These are phyloP conservation scores for Sebastes kiyomatsui DNA, from an alignment of 2,797 vertebrate species.

Conservation along the genomic window DNA sequence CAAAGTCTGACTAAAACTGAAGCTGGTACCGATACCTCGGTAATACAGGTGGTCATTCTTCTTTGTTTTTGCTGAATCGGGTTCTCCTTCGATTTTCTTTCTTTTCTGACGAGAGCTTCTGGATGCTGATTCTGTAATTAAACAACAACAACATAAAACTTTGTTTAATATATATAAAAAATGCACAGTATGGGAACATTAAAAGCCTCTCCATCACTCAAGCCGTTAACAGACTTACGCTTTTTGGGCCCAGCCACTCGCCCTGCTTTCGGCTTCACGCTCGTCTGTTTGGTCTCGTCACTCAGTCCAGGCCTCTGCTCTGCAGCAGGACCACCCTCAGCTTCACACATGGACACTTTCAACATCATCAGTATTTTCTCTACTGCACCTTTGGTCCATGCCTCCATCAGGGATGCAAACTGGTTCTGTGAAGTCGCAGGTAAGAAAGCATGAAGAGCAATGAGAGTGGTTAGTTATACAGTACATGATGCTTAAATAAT, in stretches of 20 bases:
- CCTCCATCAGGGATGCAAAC: slow-evolving; percentile 49
- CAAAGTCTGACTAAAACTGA: too few species aligned
- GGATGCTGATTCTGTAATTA: neutral
- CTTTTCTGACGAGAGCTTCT: neutral
- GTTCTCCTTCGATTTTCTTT: neutral
- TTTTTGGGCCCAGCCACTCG: neutral
- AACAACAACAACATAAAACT: neutral
- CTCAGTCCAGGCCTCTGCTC: neutral
- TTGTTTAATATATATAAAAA: neutral
- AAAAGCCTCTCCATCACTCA: neutral
- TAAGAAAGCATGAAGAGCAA: neutral
- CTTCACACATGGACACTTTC: slow-evolving; percentile 14
- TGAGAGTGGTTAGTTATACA: neutral
- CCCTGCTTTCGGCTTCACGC: neutral
- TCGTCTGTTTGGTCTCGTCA: neutral
- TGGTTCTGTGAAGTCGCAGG: slow-evolving; percentile 2
- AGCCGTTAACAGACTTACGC: neutral
- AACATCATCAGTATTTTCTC: slow-evolving; percentile 41
- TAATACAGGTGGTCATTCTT: neutral
- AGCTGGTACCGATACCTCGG: slow-evolving; percentile 13
- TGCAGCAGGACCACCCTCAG: neutral
- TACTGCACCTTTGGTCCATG: slow-evolving; percentile 14
- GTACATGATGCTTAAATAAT: neutral
- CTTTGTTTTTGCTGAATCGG: neutral
- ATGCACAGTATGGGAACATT: neutral